Evolutionary conservation across 2,797 vertebrate genomes (phyloP), one percentile per base, ranked within the genome.

Genomic region (Pseudocheirus occidentalis): DNA sequence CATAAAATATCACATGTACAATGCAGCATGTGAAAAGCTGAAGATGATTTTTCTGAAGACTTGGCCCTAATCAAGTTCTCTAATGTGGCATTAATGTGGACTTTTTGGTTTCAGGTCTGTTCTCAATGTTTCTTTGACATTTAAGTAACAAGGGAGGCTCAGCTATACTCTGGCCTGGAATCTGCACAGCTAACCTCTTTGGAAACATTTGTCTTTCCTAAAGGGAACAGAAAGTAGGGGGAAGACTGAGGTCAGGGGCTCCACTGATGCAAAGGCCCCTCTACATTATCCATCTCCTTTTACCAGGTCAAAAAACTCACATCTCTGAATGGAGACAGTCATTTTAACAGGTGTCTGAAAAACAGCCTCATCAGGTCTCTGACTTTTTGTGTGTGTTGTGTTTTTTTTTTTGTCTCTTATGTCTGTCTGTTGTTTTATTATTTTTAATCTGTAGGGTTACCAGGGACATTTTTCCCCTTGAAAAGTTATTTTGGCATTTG

Each of bases 1-100:
- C 90, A 92, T 94, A 96, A 96, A 95, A 93, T 97, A 97, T 97
- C 97, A 94, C 95, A 96, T 95, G 97, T 97, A 95, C 95, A 96
- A 89, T 94, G 97, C 97, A 97, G 96, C 96, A 95, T 97, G 91
- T 91, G 91, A 5, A n/a, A 95, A 96, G 91, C 94, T 96, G 96
- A 97, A 97, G 94, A 96, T 96, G 95, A 97, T 96, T 97, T 97
- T 97, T 96, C 96, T 55, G 92, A 94, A 93, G 55, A 53, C 66
- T 96, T 92, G 93, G 66, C 96, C 96, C 95, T 97, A 96, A 97
- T 97, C 96, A 97, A 93, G 94, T 95, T 96, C 97, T 96, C 95
- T 97, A 97, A 97, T 96, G 96, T 96, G 96, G 96, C 96, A 96
- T 97, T 97, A 96, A 97, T 95, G 90, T 58, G 92, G 55, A 81